These are phyloP conservation scores for Cephus pygmeus DNA, from an alignment of 2,888 invertebrate species.

Conservation along the genomic window DNA sequence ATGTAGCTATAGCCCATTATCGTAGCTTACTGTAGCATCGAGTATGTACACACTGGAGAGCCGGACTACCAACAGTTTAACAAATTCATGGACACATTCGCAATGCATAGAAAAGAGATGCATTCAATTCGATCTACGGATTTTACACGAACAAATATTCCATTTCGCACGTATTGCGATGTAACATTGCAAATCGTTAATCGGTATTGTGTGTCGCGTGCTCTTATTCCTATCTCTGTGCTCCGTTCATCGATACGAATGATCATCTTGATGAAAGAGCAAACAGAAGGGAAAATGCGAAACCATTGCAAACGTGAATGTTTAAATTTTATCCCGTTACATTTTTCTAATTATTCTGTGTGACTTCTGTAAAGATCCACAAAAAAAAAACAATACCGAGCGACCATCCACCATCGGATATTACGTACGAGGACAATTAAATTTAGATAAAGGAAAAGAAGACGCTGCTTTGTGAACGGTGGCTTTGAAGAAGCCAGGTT, in stretches of 20 bases:
- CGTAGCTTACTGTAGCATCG: slow-evolving; percentile 6
- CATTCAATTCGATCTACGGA: slow-evolving; percentile 33
- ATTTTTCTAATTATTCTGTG: not conserved
- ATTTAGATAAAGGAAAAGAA: not conserved
- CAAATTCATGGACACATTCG: slow-evolving; percentile 44
- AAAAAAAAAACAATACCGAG: not conserved
- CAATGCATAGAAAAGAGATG: slow-evolving; percentile 45
- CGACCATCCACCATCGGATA: not conserved
- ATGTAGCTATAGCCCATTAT: not conserved
- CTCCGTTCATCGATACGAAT: too few species aligned
- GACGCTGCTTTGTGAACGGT: not conserved
- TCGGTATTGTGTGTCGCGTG: slow-evolving; percentile 4
- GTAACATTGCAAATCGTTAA: slow-evolving; percentile 46
- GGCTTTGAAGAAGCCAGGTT: too few species aligned
- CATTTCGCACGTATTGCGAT: slow-evolving; percentile 35
- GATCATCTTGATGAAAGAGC: not conserved
- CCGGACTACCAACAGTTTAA: slow-evolving; percentile 26
- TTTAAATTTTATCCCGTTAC: not conserved
- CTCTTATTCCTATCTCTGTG: not conserved
- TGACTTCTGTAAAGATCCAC: not conserved
- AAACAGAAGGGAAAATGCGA: not conserved
- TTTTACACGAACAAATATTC: slow-evolving; percentile 35
- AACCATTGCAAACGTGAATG: not conserved
- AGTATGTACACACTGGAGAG: not conserved
- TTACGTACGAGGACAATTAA: not conserved